Base-by-base conservation (phyloP, 1,140 invertebrate genomes). In the Scylla paramamosain region DNA sequence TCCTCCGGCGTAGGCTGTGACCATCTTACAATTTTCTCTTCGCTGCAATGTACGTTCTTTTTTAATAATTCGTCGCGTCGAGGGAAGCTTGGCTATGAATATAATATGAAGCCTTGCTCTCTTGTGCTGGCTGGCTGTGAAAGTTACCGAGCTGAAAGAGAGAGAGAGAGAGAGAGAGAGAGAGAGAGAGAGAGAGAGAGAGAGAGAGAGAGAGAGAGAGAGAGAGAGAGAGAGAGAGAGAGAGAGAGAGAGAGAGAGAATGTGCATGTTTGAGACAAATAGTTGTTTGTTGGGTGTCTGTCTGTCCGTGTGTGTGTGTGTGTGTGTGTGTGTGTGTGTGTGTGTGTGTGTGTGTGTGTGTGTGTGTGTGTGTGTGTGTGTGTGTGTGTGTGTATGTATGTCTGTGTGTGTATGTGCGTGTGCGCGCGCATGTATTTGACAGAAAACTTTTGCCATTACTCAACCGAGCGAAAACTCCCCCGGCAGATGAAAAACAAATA, bases 71-170 rank as follows among this genome's bases (percentile, higher is more conserved):
- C 67, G 20, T 77, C 7, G 67, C 67, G 67, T 77, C 67, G 67
- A 77, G 67, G 67, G 67, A 77, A 77, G 67, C 67, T 77, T 77
- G 52, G 67, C 67, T 77, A 77, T 77, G 67, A 77, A 77, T 77
- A 77, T 77, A 77, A 77, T 77, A 77, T 77, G 67, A 77, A 77
- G 67, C 25, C 67, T 77, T 77, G 10, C 25, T 77, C 67, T 77
- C 67, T n/a, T n/a, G 67, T 77, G 67, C 67, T 77, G 67, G 20
- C 67, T 77, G 67, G 67, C 67, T n/a, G 67, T 7, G 67, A n/a
- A 77, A 77, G 67, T 77, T 77, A 77, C 67, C 8, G 67, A 77
- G 67, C 20, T 77, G 67, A 20, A 0, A 77, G 20, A 20, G 67
- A 7, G 12, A 20, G 6, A 20, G 67, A 20, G 52, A 59, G 52